Percentiles rank a stretch among this genome's conserved stretches.
Evolutionary conservation across 2,888 invertebrate genomes (phyloP).

Genomic region (Calameuta pallipes): DNA sequence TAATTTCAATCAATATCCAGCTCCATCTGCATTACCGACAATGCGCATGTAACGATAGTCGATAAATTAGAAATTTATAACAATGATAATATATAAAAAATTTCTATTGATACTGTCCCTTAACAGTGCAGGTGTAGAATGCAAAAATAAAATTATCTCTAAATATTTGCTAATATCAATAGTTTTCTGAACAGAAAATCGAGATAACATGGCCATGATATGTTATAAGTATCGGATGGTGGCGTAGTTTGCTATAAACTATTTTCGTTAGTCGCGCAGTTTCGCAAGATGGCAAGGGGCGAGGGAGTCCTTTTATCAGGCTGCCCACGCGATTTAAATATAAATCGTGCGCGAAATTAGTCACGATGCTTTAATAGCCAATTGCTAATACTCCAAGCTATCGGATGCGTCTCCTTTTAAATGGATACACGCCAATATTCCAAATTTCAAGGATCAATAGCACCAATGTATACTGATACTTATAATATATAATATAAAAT

Average conservation of each 20-base stretch:
- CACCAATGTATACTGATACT: background rate
- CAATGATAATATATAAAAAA: background rate
- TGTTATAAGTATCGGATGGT: background rate
- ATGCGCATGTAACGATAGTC: background rate
- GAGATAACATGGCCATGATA: background rate
- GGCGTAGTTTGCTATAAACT: background rate
- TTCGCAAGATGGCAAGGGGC: background rate
- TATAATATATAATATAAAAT: background rate
- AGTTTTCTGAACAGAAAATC: background rate
- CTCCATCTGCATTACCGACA: background rate
- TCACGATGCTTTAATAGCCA: background rate
- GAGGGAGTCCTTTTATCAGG: background rate
- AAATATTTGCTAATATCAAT: background rate
- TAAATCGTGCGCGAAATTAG: background rate
- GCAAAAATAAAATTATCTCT: background rate
- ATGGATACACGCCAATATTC: background rate
- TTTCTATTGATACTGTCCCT: background rate
- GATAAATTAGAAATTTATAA: background rate
- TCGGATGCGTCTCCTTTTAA: background rate
- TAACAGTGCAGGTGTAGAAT: background rate
- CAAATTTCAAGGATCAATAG: background rate
- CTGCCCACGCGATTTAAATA: background rate
- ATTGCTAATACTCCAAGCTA: background rate
- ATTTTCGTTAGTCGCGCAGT: background rate
- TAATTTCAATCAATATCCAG: background rate